Conservation (phyloP, 2,113 vertebrate genomes). For the Oncorhynchus gorbuscha region DNA sequence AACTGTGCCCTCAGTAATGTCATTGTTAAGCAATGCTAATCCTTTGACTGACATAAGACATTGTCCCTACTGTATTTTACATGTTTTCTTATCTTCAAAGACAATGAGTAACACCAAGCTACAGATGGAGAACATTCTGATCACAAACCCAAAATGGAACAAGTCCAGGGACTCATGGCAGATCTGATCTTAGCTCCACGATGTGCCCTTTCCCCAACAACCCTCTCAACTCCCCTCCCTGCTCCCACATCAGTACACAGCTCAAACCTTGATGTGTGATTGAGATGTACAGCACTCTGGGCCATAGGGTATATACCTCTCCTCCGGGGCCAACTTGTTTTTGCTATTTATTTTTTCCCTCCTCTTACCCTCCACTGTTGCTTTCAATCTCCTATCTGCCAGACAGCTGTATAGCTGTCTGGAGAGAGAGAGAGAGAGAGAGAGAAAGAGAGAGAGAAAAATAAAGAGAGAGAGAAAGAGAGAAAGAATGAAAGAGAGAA, state of each 20-base stretch:
- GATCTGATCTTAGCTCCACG: neutral
- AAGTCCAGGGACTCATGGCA: neutral
- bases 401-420: constrained; percentile 31
- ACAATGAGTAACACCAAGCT: no score
- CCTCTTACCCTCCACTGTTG: constrained; percentile 10
- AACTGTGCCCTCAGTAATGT: no score
- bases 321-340: neutral
- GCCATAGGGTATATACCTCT: constrained; percentile 33
- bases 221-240: constrained; percentile 31
- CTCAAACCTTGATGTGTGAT: constrained; percentile 40
- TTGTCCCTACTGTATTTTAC: no score
- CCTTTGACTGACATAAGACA: no score
- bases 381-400: constrained; percentile 51
- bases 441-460: no score
- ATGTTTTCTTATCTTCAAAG: no score
- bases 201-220: constrained; percentile 25
- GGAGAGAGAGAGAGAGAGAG: neutral
- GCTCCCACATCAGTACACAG: constrained; percentile 36
- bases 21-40: no score
- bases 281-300: constrained; percentile 40
- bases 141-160: neutral
- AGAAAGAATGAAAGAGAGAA: rapidly evolving
- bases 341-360: neutral
- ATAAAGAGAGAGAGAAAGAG: no score
- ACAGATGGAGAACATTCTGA: neutral